Base-by-base conservation (phyloP, 2,888 invertebrate genomes). In the Pocota personata region DNA sequence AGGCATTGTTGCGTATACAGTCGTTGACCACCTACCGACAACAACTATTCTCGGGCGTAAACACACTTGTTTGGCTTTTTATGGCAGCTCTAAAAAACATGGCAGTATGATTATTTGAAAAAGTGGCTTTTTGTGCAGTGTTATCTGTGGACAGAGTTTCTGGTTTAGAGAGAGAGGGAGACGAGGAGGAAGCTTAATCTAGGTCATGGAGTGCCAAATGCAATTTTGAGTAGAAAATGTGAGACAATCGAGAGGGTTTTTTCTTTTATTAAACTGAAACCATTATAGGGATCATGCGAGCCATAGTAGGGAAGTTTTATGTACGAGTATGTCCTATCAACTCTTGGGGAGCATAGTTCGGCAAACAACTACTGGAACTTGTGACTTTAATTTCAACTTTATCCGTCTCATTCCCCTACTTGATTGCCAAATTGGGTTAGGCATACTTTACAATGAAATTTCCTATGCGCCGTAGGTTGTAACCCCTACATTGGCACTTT, bases 1-100 rank as follows among this genome's bases (percentile, higher is more conserved):
- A 43, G 58, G 66, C 58, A 79, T 46, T 72, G 72, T 52, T 71
- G 62, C 62, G 58, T 50, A 50, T 27, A 69, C 55, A 43, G 66
- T 67, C 40, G 67, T 67, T 48, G 67, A 67, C 67, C 62, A 78
- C 16, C 58, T 55, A 62, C 32, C 21, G 52, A 27, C 30, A 67
- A 48, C 55, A 37, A 35, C 50, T 40, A 60, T 37, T 52, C 52
- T 52, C 43, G 24, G 27, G 30, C 52, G 52, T 46, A 55, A 78
- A 62, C 69, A 55, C 35, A n/a, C 16, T 77, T 67, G 50, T 67
- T 66, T 46, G 32, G 7, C 37, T 21, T 60, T 69, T 69, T 60
- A 57, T 57, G 57, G 27, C 27, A 32, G 19, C 24, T 14, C 32
- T 21, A 12, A 3, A 12, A 3, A 46, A 35, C 32, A 43, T 43